These are phyloP conservation scores for Pangasius djambal DNA, from an alignment of 2,797 vertebrate species.

Conservation along the genomic window DNA sequence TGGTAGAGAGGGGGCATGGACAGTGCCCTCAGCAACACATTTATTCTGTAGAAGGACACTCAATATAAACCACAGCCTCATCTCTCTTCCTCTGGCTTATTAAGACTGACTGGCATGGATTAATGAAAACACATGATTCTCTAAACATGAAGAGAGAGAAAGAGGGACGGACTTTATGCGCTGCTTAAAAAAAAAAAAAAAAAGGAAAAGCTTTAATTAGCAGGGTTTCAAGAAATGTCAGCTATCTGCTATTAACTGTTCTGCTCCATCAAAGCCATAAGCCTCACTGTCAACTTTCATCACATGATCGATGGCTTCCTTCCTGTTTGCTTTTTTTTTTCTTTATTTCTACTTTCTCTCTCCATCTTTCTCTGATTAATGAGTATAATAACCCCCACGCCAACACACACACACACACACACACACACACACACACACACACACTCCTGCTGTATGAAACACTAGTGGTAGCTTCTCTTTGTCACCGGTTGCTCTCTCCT, in stretches of 20 bases:
- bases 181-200: conserved; percentile 39
- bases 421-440: background rate
- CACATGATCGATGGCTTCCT: conserved; percentile 83
- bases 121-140: conserved; percentile 56
- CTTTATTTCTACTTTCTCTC: background rate
- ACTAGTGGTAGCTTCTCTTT: conserved; percentile 14
- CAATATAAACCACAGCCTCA: conserved; percentile 85
- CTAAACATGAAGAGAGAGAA: conserved; percentile 53
- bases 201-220: conserved; percentile 56
- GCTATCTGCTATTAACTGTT: conserved; percentile 85
- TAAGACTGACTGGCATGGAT: conserved; percentile 56
- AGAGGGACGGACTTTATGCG: conserved; percentile 33
- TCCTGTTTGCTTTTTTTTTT: conserved; percentile 37
- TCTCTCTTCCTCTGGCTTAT: conserved; percentile 68
- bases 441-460: background rate
- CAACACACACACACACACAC: background rate
- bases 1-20: conserved; percentile 76
- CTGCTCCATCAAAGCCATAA: conserved; percentile 87
- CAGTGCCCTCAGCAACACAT: conserved; percentile 85
- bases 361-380: conserved; percentile 28
- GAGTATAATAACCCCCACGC: background rate
- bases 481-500: conserved; percentile 14
- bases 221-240: conserved; percentile 60
- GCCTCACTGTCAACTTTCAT: conserved; percentile 86
- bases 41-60: conserved; percentile 89